phyloP scores from a whole-genome alignment of 2,113 vertebrate genomes.

The Stomatorhinus ivindoensis region DNA sequence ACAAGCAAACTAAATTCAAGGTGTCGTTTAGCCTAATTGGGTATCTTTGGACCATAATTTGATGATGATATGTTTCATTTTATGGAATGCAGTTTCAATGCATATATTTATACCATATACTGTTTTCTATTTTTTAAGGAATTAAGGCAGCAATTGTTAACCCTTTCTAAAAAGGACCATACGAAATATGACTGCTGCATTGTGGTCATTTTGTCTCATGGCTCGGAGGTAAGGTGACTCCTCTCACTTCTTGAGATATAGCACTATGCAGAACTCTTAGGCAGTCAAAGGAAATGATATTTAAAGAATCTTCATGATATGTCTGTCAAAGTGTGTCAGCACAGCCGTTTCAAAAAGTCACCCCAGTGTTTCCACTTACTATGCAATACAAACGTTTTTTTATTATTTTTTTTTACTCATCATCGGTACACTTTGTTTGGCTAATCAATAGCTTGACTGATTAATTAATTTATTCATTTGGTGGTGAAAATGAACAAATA shows the following conservation, averaged over 20 bases:
- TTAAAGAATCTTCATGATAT: not conserved
- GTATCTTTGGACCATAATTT: not conserved
- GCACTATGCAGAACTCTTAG: not conserved
- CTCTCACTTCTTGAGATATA: not conserved
- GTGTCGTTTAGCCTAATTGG: not conserved
- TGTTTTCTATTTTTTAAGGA: constrained; percentile 50
- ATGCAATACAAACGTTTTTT: not conserved
- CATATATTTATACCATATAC: not conserved
- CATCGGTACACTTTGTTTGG: not conserved
- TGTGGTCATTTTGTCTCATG: constrained; percentile 88
- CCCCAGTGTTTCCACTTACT: not conserved
- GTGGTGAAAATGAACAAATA: not conserved
- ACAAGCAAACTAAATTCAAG: not conserved
- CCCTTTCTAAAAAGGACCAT: constrained; percentile 68
- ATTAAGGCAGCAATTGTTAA: constrained; percentile 59
- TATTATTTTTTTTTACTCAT: not conserved
- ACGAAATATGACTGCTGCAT: constrained; percentile 72
- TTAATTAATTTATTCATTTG: not conserved
- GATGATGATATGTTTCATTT: not conserved
- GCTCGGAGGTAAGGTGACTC: constrained; percentile 71
- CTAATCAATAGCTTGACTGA: not conserved
- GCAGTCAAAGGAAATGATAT: not conserved
- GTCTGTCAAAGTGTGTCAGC: not conserved
- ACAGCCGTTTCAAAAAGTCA: not conserved
- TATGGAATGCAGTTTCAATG: constrained; percentile 8